A percentile compares a stretch with the other conserved stretches of the same genome.
phyloP scores from a whole-genome alignment of 2,888 invertebrate genomes.

The Pollenia griseotomentosa region DNA sequence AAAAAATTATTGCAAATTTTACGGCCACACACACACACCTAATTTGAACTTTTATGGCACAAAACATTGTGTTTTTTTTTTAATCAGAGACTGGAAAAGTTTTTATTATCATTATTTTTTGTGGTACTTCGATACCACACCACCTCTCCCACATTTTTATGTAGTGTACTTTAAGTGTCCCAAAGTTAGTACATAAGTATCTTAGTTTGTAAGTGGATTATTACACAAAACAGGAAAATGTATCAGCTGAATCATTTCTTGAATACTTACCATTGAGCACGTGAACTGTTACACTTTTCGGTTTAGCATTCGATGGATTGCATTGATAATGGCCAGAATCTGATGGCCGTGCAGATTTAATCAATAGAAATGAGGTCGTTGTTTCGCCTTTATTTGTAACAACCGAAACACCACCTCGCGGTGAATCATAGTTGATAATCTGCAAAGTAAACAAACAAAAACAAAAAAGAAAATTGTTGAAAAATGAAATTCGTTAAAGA shows the following conservation, averaged over 20 bases:
- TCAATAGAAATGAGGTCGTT: constrained; percentile 94
- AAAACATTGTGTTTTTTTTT: constrained; percentile 1
- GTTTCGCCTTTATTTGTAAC: constrained; percentile 96
- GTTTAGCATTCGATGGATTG: constrained; percentile 96
- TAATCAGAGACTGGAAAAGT: background rate
- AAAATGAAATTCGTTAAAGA: background rate
- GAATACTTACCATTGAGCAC: constrained; percentile 94
- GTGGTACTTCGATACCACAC: background rate
- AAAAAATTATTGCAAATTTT: constrained; percentile 23
- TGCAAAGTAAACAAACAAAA: constrained; percentile 81
- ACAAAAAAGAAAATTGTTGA: background rate
- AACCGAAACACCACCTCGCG: constrained; percentile 95
- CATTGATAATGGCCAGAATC: constrained; percentile 97
- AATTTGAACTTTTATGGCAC: constrained; percentile 6
- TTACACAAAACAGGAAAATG: background rate
- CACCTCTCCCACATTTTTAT: background rate
- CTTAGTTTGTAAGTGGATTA: too few relatives aligned
- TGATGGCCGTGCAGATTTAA: constrained; percentile 93
- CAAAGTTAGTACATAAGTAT: background rate
- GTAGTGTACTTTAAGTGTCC: background rate
- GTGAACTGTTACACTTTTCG: constrained; percentile 95
- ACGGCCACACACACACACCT: background rate
- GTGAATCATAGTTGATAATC: constrained; percentile 97
- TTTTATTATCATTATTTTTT: background rate
- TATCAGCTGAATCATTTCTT: constrained; percentile 74